Conservation (phyloP, 2,888 invertebrate species). For the Colletes collaris region DNA sequence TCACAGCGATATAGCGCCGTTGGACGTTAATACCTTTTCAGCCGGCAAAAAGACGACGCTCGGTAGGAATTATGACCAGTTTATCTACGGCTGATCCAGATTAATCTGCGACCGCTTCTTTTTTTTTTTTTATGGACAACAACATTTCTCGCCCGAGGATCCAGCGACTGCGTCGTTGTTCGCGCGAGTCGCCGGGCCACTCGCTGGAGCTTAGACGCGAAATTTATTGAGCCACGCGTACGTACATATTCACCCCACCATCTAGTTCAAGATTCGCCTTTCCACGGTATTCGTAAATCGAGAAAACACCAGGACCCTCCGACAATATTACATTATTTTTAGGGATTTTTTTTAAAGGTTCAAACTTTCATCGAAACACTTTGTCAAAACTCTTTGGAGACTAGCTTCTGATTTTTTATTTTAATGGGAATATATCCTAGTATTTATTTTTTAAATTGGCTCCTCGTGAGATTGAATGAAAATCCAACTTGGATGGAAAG, state of each 20-base stretch:
- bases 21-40: slow-evolving; percentile 61
- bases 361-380: no score
- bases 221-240: slow-evolving; percentile 60
- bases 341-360: no score
- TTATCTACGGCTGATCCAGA: slow-evolving; percentile 66
- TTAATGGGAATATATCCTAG: no score
- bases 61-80: slow-evolving; percentile 61
- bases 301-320: slow-evolving; percentile 25
- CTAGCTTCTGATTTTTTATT: no score
- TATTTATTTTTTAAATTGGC: no score
- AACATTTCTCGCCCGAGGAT: slow-evolving; percentile 50
- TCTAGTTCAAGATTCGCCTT: slow-evolving; percentile 44
- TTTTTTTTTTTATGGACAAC: slow-evolving; percentile 66
- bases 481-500: no score
- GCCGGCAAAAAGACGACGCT: slow-evolving; percentile 38
- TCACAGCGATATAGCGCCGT: slow-evolving; percentile 56
- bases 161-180: slow-evolving; percentile 52
- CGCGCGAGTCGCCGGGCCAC: slow-evolving; percentile 49
- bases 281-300: not conserved
- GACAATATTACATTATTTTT: slow-evolving; percentile 43
- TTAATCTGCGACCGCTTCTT: slow-evolving; percentile 61
- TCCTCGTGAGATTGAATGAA: no score
- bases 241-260: slow-evolving; percentile 14
- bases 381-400: no score
- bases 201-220: slow-evolving; percentile 59